Evolutionary conservation across 1,140 invertebrate genomes (phyloP), one percentile per base, ranked within the genome.

Genomic region (silkworm (Bombyx mori)): DNA sequence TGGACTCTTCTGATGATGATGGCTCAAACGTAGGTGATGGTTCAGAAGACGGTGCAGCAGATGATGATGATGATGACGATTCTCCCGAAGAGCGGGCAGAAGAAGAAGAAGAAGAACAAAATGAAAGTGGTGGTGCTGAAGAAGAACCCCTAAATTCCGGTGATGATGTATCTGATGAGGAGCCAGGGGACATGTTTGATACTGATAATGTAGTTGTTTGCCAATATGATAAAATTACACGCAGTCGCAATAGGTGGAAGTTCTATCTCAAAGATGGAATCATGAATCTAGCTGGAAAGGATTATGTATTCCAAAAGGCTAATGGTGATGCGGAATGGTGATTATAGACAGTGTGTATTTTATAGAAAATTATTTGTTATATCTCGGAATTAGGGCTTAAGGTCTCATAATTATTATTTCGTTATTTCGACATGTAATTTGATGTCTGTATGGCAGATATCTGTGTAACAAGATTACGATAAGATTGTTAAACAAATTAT

Each of bases 181-280:
- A 99, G 84, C 94, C 96, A 1, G 91, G 92, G 61, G 97, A 98
- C 79, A 90, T 99, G 75, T 99, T 99, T 89, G 98, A 99, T 73
- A 98, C 98, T 52, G 98, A 99, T 65, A 99, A 99, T 91, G 97
- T 99, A 57, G 97, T 99, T 62, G 98, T 99, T 43, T 99, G 98
- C 84, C 98, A 99, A 81, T 99, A 99, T 90, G 98, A 99, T 88
- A 99, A 99, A 94, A 99, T 99, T 60, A 98, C 97, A 62, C 92
- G 98, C 80, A 98, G 95, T 77, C 93, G 98, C 74, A 99, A 98
- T 79, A 98, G 98, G 86, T 99, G 98, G 98, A 99, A 99, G 89
- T 99, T 99, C 86, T 97, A 98, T 88, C 90, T 99, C 56, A 99
- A 99, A 90, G 98, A 99, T 90, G 98, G 98, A 51, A 99, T 99